Evolutionary conservation across 2,113 vertebrate genomes (phyloP).

Genomic region (Anarrhichthys ocellatus): DNA sequence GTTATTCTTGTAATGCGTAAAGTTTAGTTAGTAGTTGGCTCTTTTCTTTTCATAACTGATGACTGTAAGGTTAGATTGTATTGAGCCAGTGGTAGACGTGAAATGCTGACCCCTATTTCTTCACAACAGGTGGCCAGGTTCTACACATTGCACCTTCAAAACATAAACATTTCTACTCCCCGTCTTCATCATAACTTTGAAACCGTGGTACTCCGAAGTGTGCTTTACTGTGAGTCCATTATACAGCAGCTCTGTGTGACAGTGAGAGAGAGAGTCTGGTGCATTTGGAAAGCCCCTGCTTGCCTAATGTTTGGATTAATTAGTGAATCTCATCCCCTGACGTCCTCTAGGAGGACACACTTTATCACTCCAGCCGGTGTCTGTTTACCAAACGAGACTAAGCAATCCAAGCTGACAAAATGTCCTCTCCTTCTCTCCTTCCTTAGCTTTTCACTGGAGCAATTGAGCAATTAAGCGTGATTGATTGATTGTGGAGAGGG

Average conservation of each 20-base stretch:
- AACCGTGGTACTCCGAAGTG: not conserved
- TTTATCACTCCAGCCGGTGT: constrained; percentile 69
- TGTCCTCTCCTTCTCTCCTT: constrained; percentile 55
- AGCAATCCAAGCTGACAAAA: constrained; percentile 64
- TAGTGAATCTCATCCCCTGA: constrained; percentile 65
- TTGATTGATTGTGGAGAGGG: constrained; percentile 74
- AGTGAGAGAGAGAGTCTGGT: constrained; percentile 29
- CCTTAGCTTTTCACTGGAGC: constrained; percentile 67
- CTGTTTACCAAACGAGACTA: constrained; percentile 71
- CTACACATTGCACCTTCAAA: not conserved
- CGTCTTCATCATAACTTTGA: not conserved
- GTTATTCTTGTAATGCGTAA: no score
- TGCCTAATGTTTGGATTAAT: constrained; percentile 81
- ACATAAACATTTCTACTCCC: not conserved
- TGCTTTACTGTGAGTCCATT: not conserved
- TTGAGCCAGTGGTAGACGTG: not conserved
- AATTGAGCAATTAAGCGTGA: constrained; percentile 82
- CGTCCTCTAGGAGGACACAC: constrained; percentile 71
- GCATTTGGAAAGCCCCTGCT: constrained; percentile 50
- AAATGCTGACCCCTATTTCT: not conserved
- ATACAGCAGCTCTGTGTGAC: constrained; percentile 21
- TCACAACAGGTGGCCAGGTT: not conserved
- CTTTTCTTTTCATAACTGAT: not conserved
- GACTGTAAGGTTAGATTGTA: not conserved
- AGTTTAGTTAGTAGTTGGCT: not conserved